Base-by-base conservation (phyloP, 2,888 invertebrate genomes). In the Ceriagrion tenellum region DNA sequence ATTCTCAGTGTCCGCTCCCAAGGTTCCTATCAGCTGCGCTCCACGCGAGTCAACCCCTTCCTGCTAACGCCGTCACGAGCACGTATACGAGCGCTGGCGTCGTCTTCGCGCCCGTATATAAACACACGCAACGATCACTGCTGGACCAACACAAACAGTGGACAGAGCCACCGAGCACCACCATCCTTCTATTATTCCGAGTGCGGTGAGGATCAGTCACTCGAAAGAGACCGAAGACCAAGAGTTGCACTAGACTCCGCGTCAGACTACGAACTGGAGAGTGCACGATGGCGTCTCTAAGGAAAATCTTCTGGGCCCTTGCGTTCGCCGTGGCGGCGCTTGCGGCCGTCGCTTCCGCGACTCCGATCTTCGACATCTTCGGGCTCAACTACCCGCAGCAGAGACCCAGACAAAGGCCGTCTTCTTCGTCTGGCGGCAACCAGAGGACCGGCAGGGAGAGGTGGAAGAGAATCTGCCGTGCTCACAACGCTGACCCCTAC, bases 381-480 rank as follows among this genome's bases (percentile, higher is more conserved):
- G 93, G 93, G 26, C n/a, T 93, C 0, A 56, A 63, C 2, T 16
- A 23, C 40, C 47, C 69, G 12, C 63, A 40, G 40, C 59, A 59
- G 40, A 91, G 91, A 30, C 40, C 23, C 20, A 23, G 40, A 0
- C 55, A 26, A n/a, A 2, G 47, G 47, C 47, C 47, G 2, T 20
- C 59, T 4, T n/a, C 93, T 8, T 69, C 93, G 2, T 40, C 69
- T 3, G 40, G 40, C 1, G 93, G 93, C 0, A 63, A 63, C 40
- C 95, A 95, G 81, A 90, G 95, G 35, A 90, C 90, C 18, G 97
- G 97, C 30, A 97, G 97, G 74, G 97, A 98, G 96, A 97, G 98
- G 0, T 98, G 98, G 97, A 98, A 98, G 96, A 97, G 98, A 95
- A 98, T 98, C 96, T 98, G 98, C 96, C 97, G 98, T 95, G 97